These are phyloP conservation scores for Lutraria lutraria DNA, from an alignment of 2,888 invertebrate species.

Conservation along the genomic window DNA sequence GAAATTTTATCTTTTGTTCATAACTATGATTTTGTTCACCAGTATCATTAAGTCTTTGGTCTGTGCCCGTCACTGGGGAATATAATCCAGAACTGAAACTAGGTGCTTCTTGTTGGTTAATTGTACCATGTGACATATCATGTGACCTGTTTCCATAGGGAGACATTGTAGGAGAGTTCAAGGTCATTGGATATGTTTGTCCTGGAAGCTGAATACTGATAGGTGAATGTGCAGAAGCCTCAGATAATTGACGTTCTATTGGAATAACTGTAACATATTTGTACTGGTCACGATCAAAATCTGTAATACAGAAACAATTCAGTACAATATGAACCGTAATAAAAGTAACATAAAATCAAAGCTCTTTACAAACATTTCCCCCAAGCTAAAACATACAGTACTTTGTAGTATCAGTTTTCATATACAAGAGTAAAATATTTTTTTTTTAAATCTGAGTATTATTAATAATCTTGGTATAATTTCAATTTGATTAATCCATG, in stretches of 20 bases:
- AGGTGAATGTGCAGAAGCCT: constrained; percentile 50
- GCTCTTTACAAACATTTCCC: no score
- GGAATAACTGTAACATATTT: constrained; percentile 81
- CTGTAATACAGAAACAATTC: constrained; percentile 27
- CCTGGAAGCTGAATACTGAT: constrained; percentile 54
- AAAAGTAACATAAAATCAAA: no score
- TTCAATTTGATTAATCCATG: no score
- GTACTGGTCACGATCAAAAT: constrained; percentile 60
- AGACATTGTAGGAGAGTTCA: constrained; percentile 30
- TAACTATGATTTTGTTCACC: not conserved
- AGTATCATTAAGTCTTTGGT: not conserved
- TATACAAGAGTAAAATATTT: no score
- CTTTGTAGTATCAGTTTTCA: no score
- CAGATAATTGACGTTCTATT: constrained; percentile 69
- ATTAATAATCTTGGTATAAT: no score
- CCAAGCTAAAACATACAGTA: no score
- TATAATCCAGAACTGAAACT: constrained; percentile 12
- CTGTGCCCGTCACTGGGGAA: constrained; percentile 28
- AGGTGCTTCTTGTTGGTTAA: constrained; percentile 24
- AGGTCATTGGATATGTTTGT: constrained; percentile 56
- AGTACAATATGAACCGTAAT: no score
- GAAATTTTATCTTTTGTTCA: constrained; percentile 41
- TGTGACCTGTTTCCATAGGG: not conserved
- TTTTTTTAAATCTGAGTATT: no score
- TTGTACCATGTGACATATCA: not conserved